Conservation (phyloP, 1,140 invertebrate genomes). For the Mactra quadrangularis region DNA sequence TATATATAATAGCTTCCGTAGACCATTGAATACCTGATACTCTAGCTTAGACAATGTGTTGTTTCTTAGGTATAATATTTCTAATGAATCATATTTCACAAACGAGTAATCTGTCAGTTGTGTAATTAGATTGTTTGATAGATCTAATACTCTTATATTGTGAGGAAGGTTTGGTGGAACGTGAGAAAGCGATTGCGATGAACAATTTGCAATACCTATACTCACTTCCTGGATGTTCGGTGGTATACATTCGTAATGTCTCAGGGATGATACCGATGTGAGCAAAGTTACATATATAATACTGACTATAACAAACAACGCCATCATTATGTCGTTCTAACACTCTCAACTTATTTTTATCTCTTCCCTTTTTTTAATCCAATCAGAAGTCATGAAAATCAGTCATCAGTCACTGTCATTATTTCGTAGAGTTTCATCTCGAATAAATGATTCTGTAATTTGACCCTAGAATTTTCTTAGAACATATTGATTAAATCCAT, state of each 20-base stretch:
- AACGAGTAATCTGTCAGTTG: constrained; percentile 65
- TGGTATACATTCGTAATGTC: constrained; percentile 45
- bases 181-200: constrained; percentile 49
- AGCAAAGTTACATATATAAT: constrained; percentile 19
- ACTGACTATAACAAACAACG: neutral
- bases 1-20: constrained; percentile 70
- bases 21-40: constrained; percentile 67
- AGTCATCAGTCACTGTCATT: no score
- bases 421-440: no score
- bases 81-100: constrained; percentile 69
- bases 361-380: no score
- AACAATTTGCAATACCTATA: constrained; percentile 73
- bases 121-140: constrained; percentile 74
- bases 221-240: constrained; percentile 9
- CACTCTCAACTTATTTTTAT: no score
- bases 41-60: constrained; percentile 73
- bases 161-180: constrained; percentile 73
- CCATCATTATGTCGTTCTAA: no score
- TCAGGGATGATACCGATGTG: neutral
- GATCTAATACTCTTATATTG: constrained; percentile 71
- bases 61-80: constrained; percentile 71
- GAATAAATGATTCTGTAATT: no score
- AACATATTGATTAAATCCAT: no score
- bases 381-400: no score
- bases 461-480: no score